Evolutionary conservation across 2,888 invertebrate species (phyloP), one percentile per base, ranked within the genome.

Genomic region (Caenorhabditis uteleia): DNA sequence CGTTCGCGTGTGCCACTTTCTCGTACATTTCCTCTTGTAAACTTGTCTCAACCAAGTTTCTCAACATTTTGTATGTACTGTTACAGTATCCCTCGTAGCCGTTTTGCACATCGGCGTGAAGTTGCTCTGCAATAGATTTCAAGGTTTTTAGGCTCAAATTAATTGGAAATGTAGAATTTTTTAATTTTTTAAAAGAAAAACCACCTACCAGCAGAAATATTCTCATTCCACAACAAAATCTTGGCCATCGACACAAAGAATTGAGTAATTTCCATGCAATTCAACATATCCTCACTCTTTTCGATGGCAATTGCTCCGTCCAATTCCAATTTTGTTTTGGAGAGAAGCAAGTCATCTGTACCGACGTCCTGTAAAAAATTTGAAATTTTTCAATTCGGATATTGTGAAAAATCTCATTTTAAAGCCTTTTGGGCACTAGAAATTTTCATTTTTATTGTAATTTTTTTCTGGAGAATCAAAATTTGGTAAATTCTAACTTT

Each of bases 191-290:
- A n/a, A n/a, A n/a, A n/a, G n/a, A n/a, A n/a, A n/a, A n/a, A n/a
- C n/a, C n/a, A 25, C 21, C 18, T 5, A 3, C 6, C 40, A 0
- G 43, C 46, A 2, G 42, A 26, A 20, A 61, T 40, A 16, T 61
- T 46, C 23, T 61, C 55, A n/a, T 50, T 50, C 55, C 55, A 61
- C 1, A 48, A 42, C n/a, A 61, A 16, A 26, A 62, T 48, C 23
- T 62, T 51, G 2, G 51, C 40, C 51, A 57, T 56, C 8, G 56
- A 46, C 14, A 62, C 57, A 33, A 62, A 48, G 31, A 47, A 62
- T 33, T 62, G 62, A 2, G 62, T 31, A 18, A 62, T 44, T 48
- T 62, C 62, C 39, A 62, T 39, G 23, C 56, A 56, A 23, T 47
- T 51, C 3, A 62, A 33, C 10, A 57, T 7, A 25, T 44, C 44